Base-by-base conservation (phyloP, 2,113 vertebrate genomes). In the Ctenomys sociabilis region DNA sequence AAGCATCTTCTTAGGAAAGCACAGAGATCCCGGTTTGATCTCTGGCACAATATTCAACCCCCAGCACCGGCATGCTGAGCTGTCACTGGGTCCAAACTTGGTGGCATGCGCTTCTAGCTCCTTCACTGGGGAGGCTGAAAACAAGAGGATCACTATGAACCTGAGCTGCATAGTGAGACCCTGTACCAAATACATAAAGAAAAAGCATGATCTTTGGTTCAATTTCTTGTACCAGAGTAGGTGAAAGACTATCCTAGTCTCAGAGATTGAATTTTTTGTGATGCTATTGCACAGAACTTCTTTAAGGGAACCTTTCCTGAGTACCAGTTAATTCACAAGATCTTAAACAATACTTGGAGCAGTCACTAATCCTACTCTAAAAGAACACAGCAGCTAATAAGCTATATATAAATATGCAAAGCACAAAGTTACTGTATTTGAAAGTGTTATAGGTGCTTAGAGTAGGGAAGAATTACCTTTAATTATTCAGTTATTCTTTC, bases 401-500 rank as follows among this genome's bases (percentile, higher is more conserved):
- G 10, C 35, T 78, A 22, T 72, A 66, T 63, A 80, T 75, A 73
- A 63, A 75, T 88, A 95, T 7, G 45, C 61, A 93, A 57, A 82
- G 85, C 40, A 72, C 11, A 43, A 78, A 73, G 16, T 78, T 40
- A 30, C 64, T 96, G 21, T 87, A 75, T 77, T 92, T 87, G 92
- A 77, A 96, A 94, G 57, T 90, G 12, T 32, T 91, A 8, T 45
- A 63, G 59, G 6, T 95, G 30, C 87, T 82, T 35, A 92, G 68
- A 21, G 10, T 68, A 32, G n/a, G 14, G 26, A 92, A 35, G 8
- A 93, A 84, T 93, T 94, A 49, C 57, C 82, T 92, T 40, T 14
- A 83, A 77, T 59, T 93, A 83, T 85, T 63, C 37, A 73, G 84
- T n/a, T 87, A 43, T 91, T 96, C 49, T 95, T 90, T 85, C 43